Evolutionary conservation across 2,797 vertebrate species (phyloP).

Genomic region (Cossypha dichroa): DNA sequence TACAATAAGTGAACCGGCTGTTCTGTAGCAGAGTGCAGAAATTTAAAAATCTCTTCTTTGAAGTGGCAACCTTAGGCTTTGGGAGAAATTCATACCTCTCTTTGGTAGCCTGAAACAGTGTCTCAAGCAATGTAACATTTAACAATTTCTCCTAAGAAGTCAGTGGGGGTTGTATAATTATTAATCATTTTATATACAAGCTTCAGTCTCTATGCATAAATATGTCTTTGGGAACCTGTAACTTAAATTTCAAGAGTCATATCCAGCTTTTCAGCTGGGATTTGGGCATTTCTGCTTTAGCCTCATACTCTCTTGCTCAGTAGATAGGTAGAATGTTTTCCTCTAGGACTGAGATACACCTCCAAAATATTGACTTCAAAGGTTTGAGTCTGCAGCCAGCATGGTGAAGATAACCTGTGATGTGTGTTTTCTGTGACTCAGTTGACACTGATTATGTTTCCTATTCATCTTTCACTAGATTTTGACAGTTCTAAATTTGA

Average conservation of each 20-base stretch:
- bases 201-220: background rate
- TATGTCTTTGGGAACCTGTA: background rate
- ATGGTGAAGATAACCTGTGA: background rate
- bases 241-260: background rate
- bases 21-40: background rate
- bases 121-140: background rate
- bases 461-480: constrained; percentile 1
- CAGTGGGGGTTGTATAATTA: background rate
- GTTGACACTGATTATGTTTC: constrained; percentile 2
- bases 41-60: constrained; percentile 26
- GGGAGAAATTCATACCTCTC: background rate
- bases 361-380: background rate
- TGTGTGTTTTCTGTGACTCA: constrained; percentile 1
- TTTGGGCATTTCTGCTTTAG: background rate
- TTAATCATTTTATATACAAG: background rate
- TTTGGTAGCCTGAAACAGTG: background rate
- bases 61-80: background rate
- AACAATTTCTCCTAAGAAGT: background rate
- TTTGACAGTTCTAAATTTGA: constrained; percentile 29
- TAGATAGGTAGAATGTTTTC: background rate
- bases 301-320: background rate
- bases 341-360: background rate
- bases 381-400: background rate
- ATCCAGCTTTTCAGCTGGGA: background rate
- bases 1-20: background rate